Conservation (phyloP, 1,140 invertebrate genomes). For the Pissodes strobi region DNA sequence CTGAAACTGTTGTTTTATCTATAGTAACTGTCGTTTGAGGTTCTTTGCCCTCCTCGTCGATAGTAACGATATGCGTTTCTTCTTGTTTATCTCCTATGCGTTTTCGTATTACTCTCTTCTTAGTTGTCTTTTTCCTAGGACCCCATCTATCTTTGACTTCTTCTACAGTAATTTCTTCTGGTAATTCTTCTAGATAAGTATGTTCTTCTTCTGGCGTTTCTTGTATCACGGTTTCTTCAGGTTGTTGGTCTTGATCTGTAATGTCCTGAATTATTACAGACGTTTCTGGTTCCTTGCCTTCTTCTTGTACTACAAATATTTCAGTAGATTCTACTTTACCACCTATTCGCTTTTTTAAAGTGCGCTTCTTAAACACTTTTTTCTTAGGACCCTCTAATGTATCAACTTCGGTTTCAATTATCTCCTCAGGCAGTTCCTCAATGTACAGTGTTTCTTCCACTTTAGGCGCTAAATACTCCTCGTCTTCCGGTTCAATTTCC, state of each 20-base stretch:
- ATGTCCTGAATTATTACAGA: conserved; percentile 57
- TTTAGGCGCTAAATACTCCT: conserved; percentile 13
- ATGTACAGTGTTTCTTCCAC: conserved; percentile 24
- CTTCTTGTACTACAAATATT: conserved; percentile 58
- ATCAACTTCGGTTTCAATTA: conserved; percentile 49
- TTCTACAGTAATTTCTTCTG: conserved; percentile 48
- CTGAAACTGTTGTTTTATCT: conserved; percentile 48
- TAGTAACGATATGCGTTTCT: conserved; percentile 57
- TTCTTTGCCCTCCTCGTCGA: conserved; percentile 57
- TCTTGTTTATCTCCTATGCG: conserved; percentile 50
- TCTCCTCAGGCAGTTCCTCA: conserved; percentile 51
- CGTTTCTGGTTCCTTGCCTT: conserved; percentile 54
- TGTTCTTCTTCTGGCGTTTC: conserved; percentile 34
- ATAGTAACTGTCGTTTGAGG: conserved; percentile 51
- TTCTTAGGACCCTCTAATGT: conserved; percentile 50
- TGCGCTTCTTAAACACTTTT: conserved; percentile 53
- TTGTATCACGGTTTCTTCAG: conserved; percentile 43
- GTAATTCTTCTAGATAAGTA: conserved; percentile 51
- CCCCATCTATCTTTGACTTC: conserved; percentile 45
- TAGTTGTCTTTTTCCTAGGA: conserved; percentile 56
- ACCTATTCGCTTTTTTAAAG: conserved; percentile 52
- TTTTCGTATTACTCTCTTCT: conserved; percentile 51
- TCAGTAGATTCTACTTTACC: conserved; percentile 57
- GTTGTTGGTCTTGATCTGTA: conserved; percentile 37
- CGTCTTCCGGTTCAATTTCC: conserved; percentile 31